A percentile compares a stretch with the other conserved stretches of the same genome.
Evolutionary conservation across 2,888 invertebrate genomes (phyloP).

Genomic region (Sycophila texana): DNA sequence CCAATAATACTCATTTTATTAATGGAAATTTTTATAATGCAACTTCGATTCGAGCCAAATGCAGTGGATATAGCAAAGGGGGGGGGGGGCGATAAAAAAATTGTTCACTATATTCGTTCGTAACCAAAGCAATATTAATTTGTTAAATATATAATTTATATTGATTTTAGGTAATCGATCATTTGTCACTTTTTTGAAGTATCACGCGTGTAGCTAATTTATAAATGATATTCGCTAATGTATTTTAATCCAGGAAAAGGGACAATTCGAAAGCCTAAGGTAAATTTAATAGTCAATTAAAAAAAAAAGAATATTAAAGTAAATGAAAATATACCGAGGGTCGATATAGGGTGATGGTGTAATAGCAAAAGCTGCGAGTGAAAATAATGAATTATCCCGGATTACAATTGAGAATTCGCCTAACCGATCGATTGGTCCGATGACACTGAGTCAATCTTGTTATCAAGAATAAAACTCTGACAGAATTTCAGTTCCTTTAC

Average conservation of each 20-base stretch:
- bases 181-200: conserved; percentile 33
- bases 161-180: conserved; percentile 41
- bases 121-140: conserved; percentile 68
- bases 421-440: conserved; percentile 37
- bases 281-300: conserved; percentile 64
- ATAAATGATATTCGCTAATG: conserved; percentile 41
- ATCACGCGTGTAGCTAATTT: conserved; percentile 36
- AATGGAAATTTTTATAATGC: conserved; percentile 34
- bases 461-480: conserved; percentile 41
- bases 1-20: conserved; percentile 51
- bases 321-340: conserved; percentile 27
- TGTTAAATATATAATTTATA: conserved; percentile 60
- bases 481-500: conserved; percentile 60
- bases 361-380: conserved; percentile 5
- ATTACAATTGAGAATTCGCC: conserved; percentile 32
- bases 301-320: conserved; percentile 41
- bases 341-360: not conserved
- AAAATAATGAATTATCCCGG: conserved; percentile 7
- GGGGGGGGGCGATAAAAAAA: conserved; percentile 52
- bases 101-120: conserved; percentile 59
- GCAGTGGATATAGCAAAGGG: conserved; percentile 50
- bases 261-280: conserved; percentile 55
- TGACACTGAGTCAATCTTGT: conserved; percentile 34
- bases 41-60: conserved; percentile 45
- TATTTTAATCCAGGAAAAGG: conserved; percentile 38